Evolutionary conservation across 2,888 invertebrate species (phyloP).

Genomic region (Pseudolycoriella hygida): DNA sequence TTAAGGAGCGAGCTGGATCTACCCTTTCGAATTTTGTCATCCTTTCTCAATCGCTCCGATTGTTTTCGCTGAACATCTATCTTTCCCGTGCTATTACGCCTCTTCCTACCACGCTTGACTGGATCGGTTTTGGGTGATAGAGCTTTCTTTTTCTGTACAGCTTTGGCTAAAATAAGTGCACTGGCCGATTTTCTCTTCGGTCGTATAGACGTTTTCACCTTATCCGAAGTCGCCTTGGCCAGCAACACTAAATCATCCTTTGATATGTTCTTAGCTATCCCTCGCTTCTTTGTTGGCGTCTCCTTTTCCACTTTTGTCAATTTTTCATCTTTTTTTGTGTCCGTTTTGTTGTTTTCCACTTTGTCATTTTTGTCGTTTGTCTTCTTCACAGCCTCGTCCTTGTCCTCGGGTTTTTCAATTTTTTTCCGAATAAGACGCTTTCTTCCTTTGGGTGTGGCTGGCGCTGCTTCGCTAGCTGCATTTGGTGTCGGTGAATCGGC

Average conservation of each 20-base stretch:
- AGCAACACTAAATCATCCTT: neutral
- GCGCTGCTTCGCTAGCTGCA: slow-evolving; percentile 1
- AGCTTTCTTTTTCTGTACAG: neutral
- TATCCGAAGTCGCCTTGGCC: neutral
- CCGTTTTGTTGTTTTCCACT: neutral
- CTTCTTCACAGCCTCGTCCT: slow-evolving; percentile 6
- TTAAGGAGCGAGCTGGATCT: neutral
- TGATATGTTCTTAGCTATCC: neutral
- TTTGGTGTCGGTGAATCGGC: slow-evolving; percentile 15
- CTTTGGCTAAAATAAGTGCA: neutral
- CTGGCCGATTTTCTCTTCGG: neutral
- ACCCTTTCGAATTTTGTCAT: neutral
- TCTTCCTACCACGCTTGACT: neutral
- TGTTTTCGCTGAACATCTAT: slow-evolving; percentile 2
- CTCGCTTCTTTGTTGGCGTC: neutral
- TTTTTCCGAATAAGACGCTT: neutral
- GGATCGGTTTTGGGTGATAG: neutral
- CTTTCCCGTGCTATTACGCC: slow-evolving; percentile 6
- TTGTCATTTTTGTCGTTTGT: neutral
- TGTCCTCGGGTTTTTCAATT: slow-evolving; percentile 3
- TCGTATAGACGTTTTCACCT: neutral
- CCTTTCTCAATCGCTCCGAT: slow-evolving; percentile 3
- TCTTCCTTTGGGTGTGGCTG: slow-evolving; percentile 3
- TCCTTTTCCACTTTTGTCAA: neutral
- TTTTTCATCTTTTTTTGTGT: neutral